Conservation (phyloP, 2,797 vertebrate genomes). For the Psittacula echo region DNA sequence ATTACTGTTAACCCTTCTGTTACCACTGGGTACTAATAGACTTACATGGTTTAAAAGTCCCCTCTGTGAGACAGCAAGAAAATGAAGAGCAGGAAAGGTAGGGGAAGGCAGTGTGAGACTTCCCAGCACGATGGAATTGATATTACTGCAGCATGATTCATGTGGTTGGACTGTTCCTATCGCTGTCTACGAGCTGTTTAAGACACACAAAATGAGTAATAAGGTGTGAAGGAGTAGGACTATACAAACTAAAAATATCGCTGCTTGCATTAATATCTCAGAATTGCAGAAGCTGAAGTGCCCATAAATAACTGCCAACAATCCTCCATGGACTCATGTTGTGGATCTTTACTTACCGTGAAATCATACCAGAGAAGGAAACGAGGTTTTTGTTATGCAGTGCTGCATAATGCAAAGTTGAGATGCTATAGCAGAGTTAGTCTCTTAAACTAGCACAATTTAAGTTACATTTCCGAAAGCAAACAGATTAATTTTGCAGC, state of each 20-base stretch:
- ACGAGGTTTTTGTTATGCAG: not conserved
- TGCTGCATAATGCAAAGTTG: not conserved
- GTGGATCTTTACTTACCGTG: not conserved
- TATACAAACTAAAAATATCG: not conserved
- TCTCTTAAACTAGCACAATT: not conserved
- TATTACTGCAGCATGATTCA: rapidly evolving
- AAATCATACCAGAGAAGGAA: not conserved
- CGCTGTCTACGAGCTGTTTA: not conserved
- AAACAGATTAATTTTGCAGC: not conserved
- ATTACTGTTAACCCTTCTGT: not conserved
- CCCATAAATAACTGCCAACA: not conserved
- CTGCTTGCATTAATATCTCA: not conserved
- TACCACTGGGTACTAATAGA: not conserved
- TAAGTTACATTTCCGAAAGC: constrained; percentile 5
- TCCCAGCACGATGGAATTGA: not conserved
- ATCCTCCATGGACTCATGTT: not conserved
- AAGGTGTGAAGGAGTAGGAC: not conserved
- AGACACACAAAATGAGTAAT: not conserved
- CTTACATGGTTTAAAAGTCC: not conserved
- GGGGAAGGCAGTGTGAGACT: not conserved
- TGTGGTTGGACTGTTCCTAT: not conserved
- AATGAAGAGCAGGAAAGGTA: not conserved
- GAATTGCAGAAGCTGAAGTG: not conserved
- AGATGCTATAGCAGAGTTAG: not conserved
- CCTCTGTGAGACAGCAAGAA: not conserved